phyloP scores from a whole-genome alignment of 2,888 invertebrate genomes.

The Achlya flavicornis region DNA sequence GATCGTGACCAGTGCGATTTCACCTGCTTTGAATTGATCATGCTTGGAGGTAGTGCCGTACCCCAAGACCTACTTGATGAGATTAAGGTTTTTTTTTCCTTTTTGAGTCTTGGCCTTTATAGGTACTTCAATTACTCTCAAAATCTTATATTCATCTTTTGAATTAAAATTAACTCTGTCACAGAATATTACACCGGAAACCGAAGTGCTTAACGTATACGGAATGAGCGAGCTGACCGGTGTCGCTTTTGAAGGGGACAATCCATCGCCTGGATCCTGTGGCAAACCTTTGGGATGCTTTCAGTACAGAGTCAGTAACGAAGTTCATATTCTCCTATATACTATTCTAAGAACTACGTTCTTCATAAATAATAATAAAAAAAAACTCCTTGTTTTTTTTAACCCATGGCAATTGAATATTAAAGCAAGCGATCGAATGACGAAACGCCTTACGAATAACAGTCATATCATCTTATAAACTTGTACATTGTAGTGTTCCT shows the following conservation, averaged over 20 bases:
- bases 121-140: too few relatives aligned
- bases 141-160: too few relatives aligned
- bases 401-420: too few relatives aligned
- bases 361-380: too few relatives aligned
- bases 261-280: slow-evolving; percentile 39
- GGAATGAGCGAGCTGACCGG: slow-evolving; percentile 69
- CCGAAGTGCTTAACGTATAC: slow-evolving; percentile 52
- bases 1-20: slow-evolving; percentile 57
- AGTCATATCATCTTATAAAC: too few relatives aligned
- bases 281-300: slow-evolving; percentile 59
- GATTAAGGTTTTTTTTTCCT: slow-evolving; percentile 41
- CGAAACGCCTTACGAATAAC: too few relatives aligned
- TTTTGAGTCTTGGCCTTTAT: not conserved
- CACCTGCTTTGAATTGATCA: slow-evolving; percentile 49
- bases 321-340: not conserved
- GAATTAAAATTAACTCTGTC: slow-evolving; percentile 16
- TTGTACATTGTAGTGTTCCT: not conserved
- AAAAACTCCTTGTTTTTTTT: too few relatives aligned
- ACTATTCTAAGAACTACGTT: not conserved
- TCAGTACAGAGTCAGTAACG: slow-evolving; percentile 56
- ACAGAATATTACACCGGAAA: slow-evolving; percentile 54
- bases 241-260: slow-evolving; percentile 44
- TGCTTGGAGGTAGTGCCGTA: slow-evolving; percentile 59
- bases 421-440: too few relatives aligned
- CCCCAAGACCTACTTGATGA: slow-evolving; percentile 45